phyloP scores from a whole-genome alignment of 2,113 vertebrate genomes.

The Theristicus caerulescens region DNA sequence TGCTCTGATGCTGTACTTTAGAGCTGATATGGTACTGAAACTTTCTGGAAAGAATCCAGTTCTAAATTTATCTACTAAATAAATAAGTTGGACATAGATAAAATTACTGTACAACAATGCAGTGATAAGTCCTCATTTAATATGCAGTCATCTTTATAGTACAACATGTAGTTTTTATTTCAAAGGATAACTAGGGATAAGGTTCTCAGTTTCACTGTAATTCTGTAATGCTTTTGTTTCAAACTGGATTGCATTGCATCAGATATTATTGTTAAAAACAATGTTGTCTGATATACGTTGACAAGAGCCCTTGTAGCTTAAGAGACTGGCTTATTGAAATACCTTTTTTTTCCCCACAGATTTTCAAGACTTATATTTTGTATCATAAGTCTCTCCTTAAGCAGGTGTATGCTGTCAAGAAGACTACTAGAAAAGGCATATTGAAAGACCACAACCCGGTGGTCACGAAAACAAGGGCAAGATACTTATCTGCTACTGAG shows the following conservation, averaged over 20 bases:
- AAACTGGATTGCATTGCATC: neutral
- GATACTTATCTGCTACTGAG: neutral
- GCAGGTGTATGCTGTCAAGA: neutral
- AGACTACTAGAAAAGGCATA: neutral
- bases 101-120: neutral
- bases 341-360: rapidly evolving
- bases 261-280: neutral
- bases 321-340: neutral
- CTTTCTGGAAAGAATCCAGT: neutral
- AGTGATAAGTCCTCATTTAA: neutral
- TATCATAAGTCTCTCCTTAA: neutral
- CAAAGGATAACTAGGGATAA: neutral
- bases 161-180: neutral
- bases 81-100: neutral
- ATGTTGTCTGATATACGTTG: neutral
- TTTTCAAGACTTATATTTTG: neutral
- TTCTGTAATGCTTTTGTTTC: neutral
- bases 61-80: constrained; percentile 28
- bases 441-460: neutral
- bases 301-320: neutral
- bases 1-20: neutral
- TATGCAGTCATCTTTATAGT: neutral
- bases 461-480: neutral
- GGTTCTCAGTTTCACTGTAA: constrained; percentile 22
- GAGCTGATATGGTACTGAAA: neutral